These are phyloP conservation scores for Dryococelus australis DNA, from an alignment of 2,888 invertebrate species.

Conservation along the genomic window DNA sequence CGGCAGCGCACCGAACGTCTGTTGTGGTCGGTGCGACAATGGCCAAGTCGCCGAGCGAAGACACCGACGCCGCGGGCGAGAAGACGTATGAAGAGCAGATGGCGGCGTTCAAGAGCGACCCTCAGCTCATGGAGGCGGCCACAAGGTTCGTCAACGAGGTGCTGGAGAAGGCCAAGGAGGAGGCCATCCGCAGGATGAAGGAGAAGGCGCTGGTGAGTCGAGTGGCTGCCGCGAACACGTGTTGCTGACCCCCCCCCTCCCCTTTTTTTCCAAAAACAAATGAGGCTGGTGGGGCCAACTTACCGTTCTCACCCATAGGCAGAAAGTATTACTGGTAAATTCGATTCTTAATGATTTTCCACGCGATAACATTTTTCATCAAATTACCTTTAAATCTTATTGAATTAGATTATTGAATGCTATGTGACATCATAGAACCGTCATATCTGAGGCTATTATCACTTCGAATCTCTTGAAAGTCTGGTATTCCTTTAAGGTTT, in stretches of 20 bases:
- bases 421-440: too few species aligned
- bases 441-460: too few species aligned
- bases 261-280: too few species aligned
- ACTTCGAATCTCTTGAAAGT: too few species aligned
- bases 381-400: too few species aligned
- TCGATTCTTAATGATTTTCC: too few species aligned
- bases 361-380: too few species aligned
- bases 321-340: neutral
- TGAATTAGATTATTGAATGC: too few species aligned
- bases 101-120: conserved; percentile 58
- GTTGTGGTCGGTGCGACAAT: neutral
- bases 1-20: neutral
- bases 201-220: conserved; percentile 42
- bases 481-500: too few species aligned
- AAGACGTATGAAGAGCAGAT: conserved; percentile 53
- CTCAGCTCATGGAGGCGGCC: conserved; percentile 60
- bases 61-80: conserved; percentile 21
- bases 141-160: conserved; percentile 60
- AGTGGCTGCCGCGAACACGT: too few species aligned
- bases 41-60: neutral
- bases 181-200: conserved; percentile 57
- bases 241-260: neutral
- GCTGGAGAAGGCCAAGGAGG: conserved; percentile 59
- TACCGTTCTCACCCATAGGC: neutral
- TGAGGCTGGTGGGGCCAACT: too few species aligned